Evolutionary conservation across 2,888 invertebrate species (phyloP), one percentile per base, ranked within the genome.

Genomic region (Diadegma fenestrale): DNA sequence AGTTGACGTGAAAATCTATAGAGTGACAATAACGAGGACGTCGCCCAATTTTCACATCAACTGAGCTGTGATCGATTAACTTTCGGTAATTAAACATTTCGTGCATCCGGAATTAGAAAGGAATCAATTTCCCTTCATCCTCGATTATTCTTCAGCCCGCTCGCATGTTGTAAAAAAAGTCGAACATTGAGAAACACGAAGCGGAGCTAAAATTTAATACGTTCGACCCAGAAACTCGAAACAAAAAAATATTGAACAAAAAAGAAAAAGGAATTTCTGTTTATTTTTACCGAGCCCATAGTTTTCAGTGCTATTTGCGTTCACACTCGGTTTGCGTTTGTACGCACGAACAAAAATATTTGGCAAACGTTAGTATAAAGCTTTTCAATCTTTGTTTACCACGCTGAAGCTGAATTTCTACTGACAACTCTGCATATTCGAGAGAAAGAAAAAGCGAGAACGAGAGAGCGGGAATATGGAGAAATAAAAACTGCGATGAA

Each of bases 401-500:
- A 69, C 30, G 51, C 30, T 48, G 30, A 33, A 30, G 79, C 68
- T 72, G 68, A 64, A 82, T 82, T 82, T 73, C 10, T 26, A 26
- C 45, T 26, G 26, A 7, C 43, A 71, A 82, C 61, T 76, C 48
- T 64, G 76, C 71, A 54, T 80, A 45, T 51, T 66, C 54, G 51
- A 37, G 51, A 63, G 66, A 41, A 48, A n/a, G 10, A 75, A 33
- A 26, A 58, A 58, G 14, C 26, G 5, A 43, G 33, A 68, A 17
- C 37, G 22, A 41, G 61, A 45, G n/a, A 22, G 22, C 75, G 12
- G 64, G 19, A 48, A 41, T 51, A 77, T 22, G 41, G 30, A 41
- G 64, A 64, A 48, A 54, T 17, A 82, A 80, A 72, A 72, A 80
- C 48, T 66, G 58, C 75, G 8, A 68, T 54, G 68, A 68, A 58